Percentiles rank a stretch among this genome's conserved stretches.
These are phyloP conservation scores for Sebastes matsubarae DNA, from an alignment of 2,797 vertebrate species.

Conservation along the genomic window DNA sequence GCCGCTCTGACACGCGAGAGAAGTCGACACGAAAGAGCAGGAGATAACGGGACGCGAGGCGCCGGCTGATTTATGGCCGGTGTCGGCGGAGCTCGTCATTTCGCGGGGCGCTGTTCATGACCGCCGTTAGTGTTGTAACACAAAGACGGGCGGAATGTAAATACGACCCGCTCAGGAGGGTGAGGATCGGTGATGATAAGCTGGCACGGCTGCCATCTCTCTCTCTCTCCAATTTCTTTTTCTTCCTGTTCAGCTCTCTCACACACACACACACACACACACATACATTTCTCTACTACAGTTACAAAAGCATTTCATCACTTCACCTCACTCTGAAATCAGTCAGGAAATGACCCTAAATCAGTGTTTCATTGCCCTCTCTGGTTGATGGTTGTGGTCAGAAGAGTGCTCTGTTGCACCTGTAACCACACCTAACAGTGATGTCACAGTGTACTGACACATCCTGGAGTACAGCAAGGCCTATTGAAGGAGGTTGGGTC, in stretches of 20 bases:
- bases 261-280: not conserved
- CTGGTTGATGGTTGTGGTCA: not conserved
- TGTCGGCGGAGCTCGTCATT: constrained; percentile 30
- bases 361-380: not conserved
- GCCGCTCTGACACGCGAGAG: not conserved
- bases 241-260: not conserved
- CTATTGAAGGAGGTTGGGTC: too few species aligned
- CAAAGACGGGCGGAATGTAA: constrained; percentile 15
- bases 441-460: too few species aligned
- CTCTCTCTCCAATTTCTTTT: not conserved
- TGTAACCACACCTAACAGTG: too few species aligned
- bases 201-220: not conserved
- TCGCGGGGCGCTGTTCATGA: not conserved
- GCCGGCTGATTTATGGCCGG: constrained; percentile 49
- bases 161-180: constrained; percentile 15
- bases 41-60: constrained; percentile 29
- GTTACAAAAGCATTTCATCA: not conserved
- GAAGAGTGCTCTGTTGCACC: too few species aligned
- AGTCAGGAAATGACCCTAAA: not conserved
- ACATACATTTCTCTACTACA: not conserved
- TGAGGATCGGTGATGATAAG: constrained; percentile 22
- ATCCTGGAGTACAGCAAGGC: too few species aligned
- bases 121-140: not conserved
- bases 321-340: not conserved
- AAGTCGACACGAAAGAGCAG: constrained; percentile 17